These are phyloP conservation scores for Cuniculus paca DNA, from an alignment of 2,797 vertebrate genomes.

Conservation along the genomic window DNA sequence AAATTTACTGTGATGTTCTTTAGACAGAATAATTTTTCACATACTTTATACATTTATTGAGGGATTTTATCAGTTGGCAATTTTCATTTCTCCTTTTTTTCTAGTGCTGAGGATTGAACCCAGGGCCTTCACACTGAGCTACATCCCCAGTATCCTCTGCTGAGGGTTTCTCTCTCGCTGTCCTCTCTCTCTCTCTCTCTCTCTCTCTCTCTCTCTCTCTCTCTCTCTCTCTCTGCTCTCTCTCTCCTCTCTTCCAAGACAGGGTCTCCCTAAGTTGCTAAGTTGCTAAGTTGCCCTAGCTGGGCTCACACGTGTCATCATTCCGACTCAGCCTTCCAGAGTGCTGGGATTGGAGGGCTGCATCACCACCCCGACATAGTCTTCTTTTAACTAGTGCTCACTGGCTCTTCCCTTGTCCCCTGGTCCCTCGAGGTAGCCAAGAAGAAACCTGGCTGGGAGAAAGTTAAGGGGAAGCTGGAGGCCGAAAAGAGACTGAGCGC, in stretches of 20 bases:
- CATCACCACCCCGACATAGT: background rate
- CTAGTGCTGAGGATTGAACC: background rate
- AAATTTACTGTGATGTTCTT: background rate
- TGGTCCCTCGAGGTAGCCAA: no score
- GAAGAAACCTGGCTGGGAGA: background rate
- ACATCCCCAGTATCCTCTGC: background rate
- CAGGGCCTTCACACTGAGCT: background rate
- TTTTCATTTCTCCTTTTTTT: background rate
- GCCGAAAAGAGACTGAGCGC: rapidly evolving
- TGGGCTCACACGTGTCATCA: background rate
- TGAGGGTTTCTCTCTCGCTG: no score
- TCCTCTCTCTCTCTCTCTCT: background rate
- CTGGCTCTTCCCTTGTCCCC: background rate
- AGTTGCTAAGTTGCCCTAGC: background rate
- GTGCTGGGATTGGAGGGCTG: background rate
- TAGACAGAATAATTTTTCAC: background rate
- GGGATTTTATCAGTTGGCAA: background rate
- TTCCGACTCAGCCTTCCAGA: background rate
- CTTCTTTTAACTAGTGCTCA: background rate
- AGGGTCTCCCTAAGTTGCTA: background rate
- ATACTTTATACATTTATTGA: background rate
- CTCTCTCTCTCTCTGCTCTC: no score
- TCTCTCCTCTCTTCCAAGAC: background rate
- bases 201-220: no score
- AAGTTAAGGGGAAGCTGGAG: background rate